Percentiles rank a stretch among this genome's conserved stretches.
These are phyloP conservation scores for Macropus fuliginosus DNA, from an alignment of 2,797 vertebrate species.

Conservation along the genomic window DNA sequence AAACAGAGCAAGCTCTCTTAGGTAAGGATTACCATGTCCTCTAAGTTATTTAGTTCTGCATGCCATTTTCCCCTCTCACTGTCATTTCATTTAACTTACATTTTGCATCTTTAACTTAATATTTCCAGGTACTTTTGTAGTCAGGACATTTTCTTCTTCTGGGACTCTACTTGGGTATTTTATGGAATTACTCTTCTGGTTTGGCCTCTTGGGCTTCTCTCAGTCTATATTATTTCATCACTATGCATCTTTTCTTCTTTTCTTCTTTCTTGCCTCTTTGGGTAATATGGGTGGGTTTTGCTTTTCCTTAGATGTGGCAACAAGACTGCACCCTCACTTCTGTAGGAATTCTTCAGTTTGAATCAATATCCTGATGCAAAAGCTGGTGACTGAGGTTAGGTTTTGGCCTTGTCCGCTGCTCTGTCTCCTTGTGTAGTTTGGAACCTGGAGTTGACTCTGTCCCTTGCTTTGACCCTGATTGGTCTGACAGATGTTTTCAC, in stretches of 20 bases:
- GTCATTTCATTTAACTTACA: neutral
- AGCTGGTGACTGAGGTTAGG: neutral
- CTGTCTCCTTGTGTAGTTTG: neutral
- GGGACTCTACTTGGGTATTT: neutral
- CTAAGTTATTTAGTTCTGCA: neutral
- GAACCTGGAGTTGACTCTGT: neutral
- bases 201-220: neutral
- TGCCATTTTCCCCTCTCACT: neutral
- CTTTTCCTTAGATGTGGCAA: neutral
- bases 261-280: neutral
- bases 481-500: neutral
- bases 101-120: neutral
- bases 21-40: neutral
- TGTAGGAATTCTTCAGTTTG: neutral
- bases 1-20: neutral
- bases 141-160: neutral
- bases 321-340: neutral
- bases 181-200: neutral
- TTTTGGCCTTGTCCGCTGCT: neutral
- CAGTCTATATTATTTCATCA: neutral
- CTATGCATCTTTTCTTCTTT: neutral
- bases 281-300: neutral
- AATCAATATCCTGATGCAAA: neutral
- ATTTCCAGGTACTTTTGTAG: neutral
- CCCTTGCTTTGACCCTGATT: neutral